A percentile compares a stretch with the other conserved stretches of the same genome.
Evolutionary conservation across 2,888 invertebrate genomes (phyloP).

Genomic region (Cheilosia vernalis): DNA sequence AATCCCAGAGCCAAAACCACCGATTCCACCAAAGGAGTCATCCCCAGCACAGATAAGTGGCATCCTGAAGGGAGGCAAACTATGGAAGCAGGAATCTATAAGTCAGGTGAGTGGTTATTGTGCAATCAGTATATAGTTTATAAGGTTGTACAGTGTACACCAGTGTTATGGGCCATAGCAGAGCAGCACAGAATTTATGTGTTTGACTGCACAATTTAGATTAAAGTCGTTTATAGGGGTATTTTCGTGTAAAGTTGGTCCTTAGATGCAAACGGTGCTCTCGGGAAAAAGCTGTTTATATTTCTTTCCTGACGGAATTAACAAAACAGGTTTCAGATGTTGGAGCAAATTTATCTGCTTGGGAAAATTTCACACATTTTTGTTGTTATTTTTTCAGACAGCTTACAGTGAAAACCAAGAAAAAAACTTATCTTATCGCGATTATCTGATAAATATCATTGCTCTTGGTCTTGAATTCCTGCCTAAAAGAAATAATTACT

Average conservation of each 20-base stretch:
- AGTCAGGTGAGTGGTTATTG: conserved; percentile 84
- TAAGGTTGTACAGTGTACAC: background rate
- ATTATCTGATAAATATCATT: too few relatives aligned
- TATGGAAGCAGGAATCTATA: conserved; percentile 87
- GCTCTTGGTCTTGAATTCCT: too few relatives aligned
- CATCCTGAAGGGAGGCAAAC: conserved; percentile 90
- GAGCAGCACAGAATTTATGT: conserved; percentile 33
- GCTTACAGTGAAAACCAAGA: too few relatives aligned
- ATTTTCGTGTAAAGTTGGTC: conserved; percentile 15
- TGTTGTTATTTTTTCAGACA: too few relatives aligned
- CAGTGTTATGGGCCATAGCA: conserved; percentile 4
- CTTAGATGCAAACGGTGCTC: background rate
- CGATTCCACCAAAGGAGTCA: conserved; percentile 83
- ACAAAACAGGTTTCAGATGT: background rate
- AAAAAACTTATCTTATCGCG: too few relatives aligned
- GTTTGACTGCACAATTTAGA: conserved; percentile 66
- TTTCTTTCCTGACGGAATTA: conserved; percentile 10
- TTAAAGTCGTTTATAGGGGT: conserved; percentile 31
- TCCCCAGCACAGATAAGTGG: conserved; percentile 88
- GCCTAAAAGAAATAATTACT: too few relatives aligned
- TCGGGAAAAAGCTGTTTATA: conserved; percentile 12
- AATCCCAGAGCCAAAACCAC: conserved; percentile 79
- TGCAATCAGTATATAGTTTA: conserved; percentile 60
- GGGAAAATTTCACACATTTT: too few relatives aligned
- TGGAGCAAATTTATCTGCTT: too few relatives aligned